Base-by-base conservation (phyloP, 2,797 vertebrate genomes). In the Falco concolor region DNA sequence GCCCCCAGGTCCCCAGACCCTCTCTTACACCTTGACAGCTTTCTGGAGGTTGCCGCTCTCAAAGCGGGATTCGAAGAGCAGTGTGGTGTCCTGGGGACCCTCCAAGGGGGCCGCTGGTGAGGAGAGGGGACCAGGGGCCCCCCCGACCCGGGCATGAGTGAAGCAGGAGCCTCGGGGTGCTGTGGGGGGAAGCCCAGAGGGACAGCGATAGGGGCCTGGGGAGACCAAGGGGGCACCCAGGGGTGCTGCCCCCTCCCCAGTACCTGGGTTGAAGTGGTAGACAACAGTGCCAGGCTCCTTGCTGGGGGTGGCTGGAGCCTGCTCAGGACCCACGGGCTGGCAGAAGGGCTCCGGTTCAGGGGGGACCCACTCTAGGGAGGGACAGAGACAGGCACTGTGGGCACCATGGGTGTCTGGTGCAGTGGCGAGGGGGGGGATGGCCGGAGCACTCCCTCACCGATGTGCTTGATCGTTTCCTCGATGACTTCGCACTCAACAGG, bases 11-110 rank as follows among this genome's bases (percentile, higher is more conserved):
- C 32, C n/a, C 24, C 1, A 0, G 20, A n/a, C 20, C 83, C 54
- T 52, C 49, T 45, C 99, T 99, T 96, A 99, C 99, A 99, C 98
- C 98, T 98, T 98, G 88, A 98, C 80, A 2, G 98, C 99, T 94
- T 98, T 99, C 93, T 99, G 99, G 72, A 99, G 98, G 96, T 99
- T 99, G 42, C 99, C 99, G 4, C 99, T 99, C 97, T 99, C 99
- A 69, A 99, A 99, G 70, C 99, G 98, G 2, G 99, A 99, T 88
- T 99, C 99, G 13, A 99, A 99, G 79, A 98, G 97, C n/a, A 99
- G 97, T 0, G 96, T 97, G 9, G 97, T 96, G 60, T 98, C 97
- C 52, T 97, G 92, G 22, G 97, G 97, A 44, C 93, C 90, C 50
- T 83, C 77, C 49, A 98, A 70, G 13, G 42, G 68, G 20, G 84